These are phyloP conservation scores for Physocephala rufipes DNA, from an alignment of 2,888 invertebrate species.

Conservation along the genomic window DNA sequence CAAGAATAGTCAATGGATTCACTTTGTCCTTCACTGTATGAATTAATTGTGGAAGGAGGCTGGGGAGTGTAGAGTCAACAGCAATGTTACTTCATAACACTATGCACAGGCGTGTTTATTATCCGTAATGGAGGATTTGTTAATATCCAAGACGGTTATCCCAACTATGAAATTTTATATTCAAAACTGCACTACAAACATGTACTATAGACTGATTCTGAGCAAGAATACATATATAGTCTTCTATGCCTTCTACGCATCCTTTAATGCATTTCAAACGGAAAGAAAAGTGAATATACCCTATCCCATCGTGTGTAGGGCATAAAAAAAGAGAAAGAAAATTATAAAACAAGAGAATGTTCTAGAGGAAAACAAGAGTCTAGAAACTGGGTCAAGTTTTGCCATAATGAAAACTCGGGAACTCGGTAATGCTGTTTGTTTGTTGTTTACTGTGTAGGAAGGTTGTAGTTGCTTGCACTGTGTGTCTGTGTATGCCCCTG, in stretches of 20 bases:
- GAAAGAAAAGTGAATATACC: neutral
- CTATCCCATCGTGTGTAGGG: neutral
- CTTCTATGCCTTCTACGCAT: no score
- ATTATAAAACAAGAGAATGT: conserved; percentile 27
- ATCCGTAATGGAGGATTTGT: no score
- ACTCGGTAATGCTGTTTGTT: no score
- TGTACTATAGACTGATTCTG: no score
- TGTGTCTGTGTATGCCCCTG: conserved; percentile 1
- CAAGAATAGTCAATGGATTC: conserved; percentile 13
- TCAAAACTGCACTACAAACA: no score
- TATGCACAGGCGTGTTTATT: neutral
- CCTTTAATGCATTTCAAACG: neutral
- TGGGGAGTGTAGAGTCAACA: no score
- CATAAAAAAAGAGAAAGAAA: neutral
- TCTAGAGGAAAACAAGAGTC: no score
- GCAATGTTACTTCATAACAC: neutral
- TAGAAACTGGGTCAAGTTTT: conserved; percentile 50
- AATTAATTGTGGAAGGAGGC: no score
- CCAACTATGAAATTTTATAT: no score
- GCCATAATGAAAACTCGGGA: conserved; percentile 41
- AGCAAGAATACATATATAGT: no score
- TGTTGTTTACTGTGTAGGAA: conserved; percentile 2
- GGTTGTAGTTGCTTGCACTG: neutral
- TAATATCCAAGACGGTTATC: no score
- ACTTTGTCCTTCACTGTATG: neutral